Base-by-base conservation (phyloP, 2,113 vertebrate species). In the Gasterosteus aculeatus region DNA sequence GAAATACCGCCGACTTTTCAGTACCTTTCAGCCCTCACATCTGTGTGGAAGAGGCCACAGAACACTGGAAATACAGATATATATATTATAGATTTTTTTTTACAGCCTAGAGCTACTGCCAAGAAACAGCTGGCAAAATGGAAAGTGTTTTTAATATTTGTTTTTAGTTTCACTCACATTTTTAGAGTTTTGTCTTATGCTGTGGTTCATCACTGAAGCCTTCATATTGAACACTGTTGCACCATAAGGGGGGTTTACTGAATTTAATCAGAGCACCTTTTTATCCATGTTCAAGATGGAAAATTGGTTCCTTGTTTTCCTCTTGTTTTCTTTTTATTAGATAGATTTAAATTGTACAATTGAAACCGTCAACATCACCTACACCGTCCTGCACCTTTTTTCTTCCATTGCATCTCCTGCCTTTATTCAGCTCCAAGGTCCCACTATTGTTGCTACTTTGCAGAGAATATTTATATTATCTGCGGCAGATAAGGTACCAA, bases 1-100 rank as follows among this genome's bases (percentile, higher is more conserved):
- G n/a, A 72, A 83, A 77, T 54, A 62, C 69, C 15, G 72, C 71
- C 63, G 70, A 75, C 69, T 81, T 62, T 78, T 78, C 74, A 70
- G 58, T 67, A 71, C 75, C 75, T 57, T 31, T 0, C 29, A 53
- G 44, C 57, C 39, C 35, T 49, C 29, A 51, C 31, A 38, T 33
- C 7, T 51, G 10, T 46, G 22, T 44, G 22, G 7, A 22, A 49
- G 63, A 35, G 14, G 77, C 62, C 77, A 68, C 72, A 54, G 78
- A 64, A 73, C 56, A 61, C 44, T 51, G 75, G 42, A 75, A 75
- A 75, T 12, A 39, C 31, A 78, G 51, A 78, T 78, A 58, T 75
- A 72, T 26, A 39, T 65, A 14, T 58, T 66, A 26, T 2, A 60
- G 33, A 44, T 39, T 35, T 62, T 54, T 58, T 42, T 62, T 54